Base-by-base conservation (phyloP, 2,113 vertebrate species). In the Tachysurus vachellii region DNA sequence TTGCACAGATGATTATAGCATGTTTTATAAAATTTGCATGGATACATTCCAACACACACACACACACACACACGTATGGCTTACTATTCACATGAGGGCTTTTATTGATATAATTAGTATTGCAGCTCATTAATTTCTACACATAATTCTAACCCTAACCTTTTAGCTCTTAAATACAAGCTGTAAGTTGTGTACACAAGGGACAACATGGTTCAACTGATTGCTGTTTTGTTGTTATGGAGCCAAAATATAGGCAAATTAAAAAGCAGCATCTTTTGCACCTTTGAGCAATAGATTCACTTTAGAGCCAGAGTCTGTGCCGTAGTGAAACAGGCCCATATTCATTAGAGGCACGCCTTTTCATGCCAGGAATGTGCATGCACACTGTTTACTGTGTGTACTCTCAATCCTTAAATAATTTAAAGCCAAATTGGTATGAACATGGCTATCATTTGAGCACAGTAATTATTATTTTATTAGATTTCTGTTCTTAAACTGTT, bases 331-430 rank as follows among this genome's bases (percentile, higher is more conserved):
- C 79, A 44, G 1, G 31, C 21, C 31, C 56, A 61, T 61, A 56
- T 81, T 81, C 36, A 26, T 61, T 42, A 81, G 56, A 81, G 79
- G 10, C 54, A 81, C 31, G 19, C 28, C 19, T 61, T 81, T 61
- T 81, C 57, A 81, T 42, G 56, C 21, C 31, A 81, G 79, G 56
- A 81, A 81, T 81, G 79, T 81, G 56, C 31, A 44, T 11, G 10
- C 31, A 26, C 31, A 26, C 16, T 19, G 12, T 57, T 80, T 59
- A 61, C 9, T 17, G 14, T 26, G 11, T 61, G 11, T 23, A 17
- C 23, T 23, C 56, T 42, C 28, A 44, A 80, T 36, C 50, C 14
- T 79, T 0, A 59, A 56, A 31, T 1, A 23, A 47, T 73, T 11
- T 73, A 44, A 73, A 75, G 21, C 19, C 71, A 79, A 79, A 36